Base-by-base conservation (phyloP, 2,797 vertebrate species). In the Hydrolagus colliei region DNA sequence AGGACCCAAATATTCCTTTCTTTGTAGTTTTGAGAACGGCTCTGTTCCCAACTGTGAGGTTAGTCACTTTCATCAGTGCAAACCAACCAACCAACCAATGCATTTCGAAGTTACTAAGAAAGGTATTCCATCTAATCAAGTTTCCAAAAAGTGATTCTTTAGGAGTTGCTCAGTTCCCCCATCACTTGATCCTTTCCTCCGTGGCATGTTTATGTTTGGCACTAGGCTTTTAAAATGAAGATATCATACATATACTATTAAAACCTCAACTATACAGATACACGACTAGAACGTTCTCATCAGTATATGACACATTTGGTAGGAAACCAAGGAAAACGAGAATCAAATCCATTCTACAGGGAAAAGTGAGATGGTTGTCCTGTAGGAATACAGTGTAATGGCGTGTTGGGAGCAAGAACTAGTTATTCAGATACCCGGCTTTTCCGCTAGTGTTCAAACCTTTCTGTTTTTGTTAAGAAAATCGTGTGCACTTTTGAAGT, bases 141-240 rank as follows among this genome's bases (percentile, higher is more conserved):
- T 71, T 65, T 84, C 65, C 65, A 87, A 88, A 88, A 87, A 91
- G 92, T n/a, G 93, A 94, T 94, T 92, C 93, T 95, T 93, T 93
- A 91, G 89, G 90, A 91, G 90, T 89, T 89, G 89, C 89, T 85
- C 86, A 86, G 90, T 89, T 92, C 90, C 89, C 27, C 91, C 87
- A 87, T 90, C 91, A 93, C 89, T 91, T 95, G 96, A 97, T 96
- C 95, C 95, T 95, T 94, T 98, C 97, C 97, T 90, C 91, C 95
- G 93, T 93, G 95, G 95, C 96, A 98, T 96, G 96, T 98, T 98
- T 98, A 93, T 91, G 94, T 94, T 95, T 95, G 93, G 93, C 95
- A 94, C 92, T 87, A 91, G 91, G 90, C 89, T 90, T 93, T 88
- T 87, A 87, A 87, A 90, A 90, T 89, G 88, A 87, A 90, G 89